A percentile compares a stretch with the other conserved stretches of the same genome.
Conservation (phyloP, 92 coral and sea anemone species). For the Pocillopora meandrina region DNA sequence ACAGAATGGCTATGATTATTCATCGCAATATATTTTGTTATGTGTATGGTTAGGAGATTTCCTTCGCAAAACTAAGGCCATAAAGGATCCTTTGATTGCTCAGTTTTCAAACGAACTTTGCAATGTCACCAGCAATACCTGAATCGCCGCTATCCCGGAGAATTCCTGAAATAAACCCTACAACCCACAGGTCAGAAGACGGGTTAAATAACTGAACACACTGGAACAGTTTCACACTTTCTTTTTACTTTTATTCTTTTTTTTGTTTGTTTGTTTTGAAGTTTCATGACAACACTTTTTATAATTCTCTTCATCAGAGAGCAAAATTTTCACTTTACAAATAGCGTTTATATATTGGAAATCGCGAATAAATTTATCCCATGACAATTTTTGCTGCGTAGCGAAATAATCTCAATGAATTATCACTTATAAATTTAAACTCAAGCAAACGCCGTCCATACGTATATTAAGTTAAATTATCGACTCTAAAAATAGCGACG, state of each 20-base stretch:
- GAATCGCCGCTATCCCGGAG: neutral
- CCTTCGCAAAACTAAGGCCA: too few relatives aligned
- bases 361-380: neutral
- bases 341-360: neutral
- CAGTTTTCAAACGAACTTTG: too few relatives aligned
- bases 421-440: neutral
- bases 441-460: neutral
- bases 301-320: too few relatives aligned
- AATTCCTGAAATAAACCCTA: neutral
- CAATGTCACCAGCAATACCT: too few relatives aligned
- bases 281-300: neutral
- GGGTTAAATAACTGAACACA: neutral
- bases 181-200: neutral
- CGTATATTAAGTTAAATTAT: constrained; percentile 12
- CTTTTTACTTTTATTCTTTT: neutral
- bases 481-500: constrained; percentile 9
- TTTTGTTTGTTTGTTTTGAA: neutral
- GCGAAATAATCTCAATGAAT: neutral
- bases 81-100: too few relatives aligned
- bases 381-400: neutral
- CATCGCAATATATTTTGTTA: neutral
- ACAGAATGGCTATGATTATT: too few relatives aligned
- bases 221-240: neutral
- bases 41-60: too few relatives aligned
- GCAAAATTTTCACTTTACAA: neutral